Evolutionary conservation across 53 echinoderm and acorn worm species (phyloP).

Genomic region (Zoroaster sp.): DNA sequence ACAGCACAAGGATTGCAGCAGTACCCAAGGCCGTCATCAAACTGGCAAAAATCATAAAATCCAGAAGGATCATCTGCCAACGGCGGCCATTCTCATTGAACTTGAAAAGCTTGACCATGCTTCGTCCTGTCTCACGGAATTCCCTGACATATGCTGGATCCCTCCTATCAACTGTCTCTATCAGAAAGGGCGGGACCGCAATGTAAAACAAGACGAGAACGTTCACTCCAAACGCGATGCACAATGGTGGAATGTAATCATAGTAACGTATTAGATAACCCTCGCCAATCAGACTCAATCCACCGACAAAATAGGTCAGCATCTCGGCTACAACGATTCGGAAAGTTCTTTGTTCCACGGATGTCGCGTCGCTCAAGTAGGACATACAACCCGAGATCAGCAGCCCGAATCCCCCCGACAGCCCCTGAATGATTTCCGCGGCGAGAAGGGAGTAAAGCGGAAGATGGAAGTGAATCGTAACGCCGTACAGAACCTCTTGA

Average conservation of each 20-base stretch:
- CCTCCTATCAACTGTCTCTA: constrained; percentile 48
- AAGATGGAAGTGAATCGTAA: constrained; percentile 6
- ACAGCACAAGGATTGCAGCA: constrained; percentile 40
- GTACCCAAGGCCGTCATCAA: neutral
- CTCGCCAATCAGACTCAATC: constrained; percentile 36
- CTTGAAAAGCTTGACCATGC: constrained; percentile 41
- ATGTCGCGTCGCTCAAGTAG: constrained; percentile 62
- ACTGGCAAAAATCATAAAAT: constrained; percentile 21
- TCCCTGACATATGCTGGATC: neutral
- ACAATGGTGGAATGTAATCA: constrained; percentile 2
- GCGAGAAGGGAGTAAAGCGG: constrained; percentile 48
- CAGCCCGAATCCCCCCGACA: constrained; percentile 46
- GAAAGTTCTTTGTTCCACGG: constrained; percentile 46
- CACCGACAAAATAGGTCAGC: constrained; percentile 38
- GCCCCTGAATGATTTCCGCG: constrained; percentile 45
- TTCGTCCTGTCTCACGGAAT: neutral
- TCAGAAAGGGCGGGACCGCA: constrained; percentile 27
- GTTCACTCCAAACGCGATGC: constrained; percentile 22
- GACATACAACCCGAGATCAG: constrained; percentile 56
- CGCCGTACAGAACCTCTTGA: neutral
- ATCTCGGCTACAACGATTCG: constrained; percentile 68
- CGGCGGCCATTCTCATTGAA: constrained; percentile 42
- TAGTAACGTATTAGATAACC: constrained; percentile 40
- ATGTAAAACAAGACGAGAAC: constrained; percentile 33
- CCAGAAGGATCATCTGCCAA: constrained; percentile 34